Evolutionary conservation across 2,888 invertebrate genomes (phyloP), one percentile per base, ranked within the genome.

Genomic region (Hirtodrosophila alboralis): DNA sequence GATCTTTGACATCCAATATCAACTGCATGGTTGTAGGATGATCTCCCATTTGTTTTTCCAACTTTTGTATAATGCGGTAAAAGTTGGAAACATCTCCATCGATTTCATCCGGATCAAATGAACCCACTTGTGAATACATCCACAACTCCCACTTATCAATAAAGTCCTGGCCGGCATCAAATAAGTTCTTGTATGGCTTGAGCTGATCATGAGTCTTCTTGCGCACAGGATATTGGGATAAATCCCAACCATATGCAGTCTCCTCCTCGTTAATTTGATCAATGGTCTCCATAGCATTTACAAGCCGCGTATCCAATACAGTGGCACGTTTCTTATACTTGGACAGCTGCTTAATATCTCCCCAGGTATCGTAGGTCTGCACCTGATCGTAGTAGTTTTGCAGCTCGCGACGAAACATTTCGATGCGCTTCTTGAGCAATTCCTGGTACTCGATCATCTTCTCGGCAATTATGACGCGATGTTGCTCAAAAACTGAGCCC

Each of bases 191-290:
- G 87, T 93, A 98, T 0, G 98, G 98, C 18, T 93, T 92, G 33
- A 98, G 91, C 87, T 93, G 95, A 79, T 97, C 97, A 64, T 95
- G 94, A 0, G 94, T 91, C 81, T 93, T 91, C 90, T 96, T 96
- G 62, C 98, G 92, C 64, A 95, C 92, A 0, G 97, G 97, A 91
- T 98, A 98, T 75, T 95, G 95, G 0, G 98, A 96, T 6, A 94
- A 89, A 85, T 97, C 96, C 94, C 96, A 97, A 8, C 95, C 96
- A 87, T 95, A 98, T 12, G 97, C 93, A 23, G 93, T 91, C 89
- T 98, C 98, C 89, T 98, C 98, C 87, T 95, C 95, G 89, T 98
- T 98, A 83, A 98, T 97, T 59, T 94, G 93, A 83, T 97, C 96
- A 64, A 98, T 96, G 60, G 93, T 94, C 37, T 93, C 92, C 90